Conservation (phyloP, 2,888 invertebrate genomes). For the Tenthredo distinguenda region DNA sequence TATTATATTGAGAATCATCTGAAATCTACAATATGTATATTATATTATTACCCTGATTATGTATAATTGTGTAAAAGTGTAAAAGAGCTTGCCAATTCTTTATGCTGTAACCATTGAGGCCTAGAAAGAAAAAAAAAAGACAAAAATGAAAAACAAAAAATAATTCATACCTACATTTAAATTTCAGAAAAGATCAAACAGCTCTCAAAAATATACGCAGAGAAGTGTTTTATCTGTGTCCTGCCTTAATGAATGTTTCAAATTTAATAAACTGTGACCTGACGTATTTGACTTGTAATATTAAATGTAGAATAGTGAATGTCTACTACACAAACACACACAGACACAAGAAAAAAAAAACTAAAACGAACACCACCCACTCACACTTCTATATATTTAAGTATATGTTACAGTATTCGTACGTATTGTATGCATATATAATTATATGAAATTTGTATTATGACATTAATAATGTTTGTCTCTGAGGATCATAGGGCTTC, state of each 20-base stretch:
- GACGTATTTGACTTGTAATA: slow-evolving; percentile 58
- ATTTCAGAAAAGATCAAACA: slow-evolving; percentile 22
- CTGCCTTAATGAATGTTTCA: slow-evolving; percentile 64
- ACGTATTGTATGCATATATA: slow-evolving; percentile 15
- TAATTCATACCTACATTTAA: slow-evolving; percentile 36
- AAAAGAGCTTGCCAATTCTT: slow-evolving; percentile 42
- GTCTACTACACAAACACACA: slow-evolving; percentile 23
- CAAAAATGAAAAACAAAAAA: slow-evolving; percentile 37
- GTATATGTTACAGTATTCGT: slow-evolving; percentile 12
- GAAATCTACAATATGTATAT: slow-evolving; percentile 14
- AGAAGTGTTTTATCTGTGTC: slow-evolving; percentile 50
- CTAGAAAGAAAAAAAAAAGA: slow-evolving; percentile 28
- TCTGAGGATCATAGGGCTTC: not conserved
- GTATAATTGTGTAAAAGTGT: slow-evolving; percentile 47
- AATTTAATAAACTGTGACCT: slow-evolving; percentile 67
- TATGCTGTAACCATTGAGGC: slow-evolving; percentile 46
- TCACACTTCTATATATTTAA: slow-evolving; percentile 17
- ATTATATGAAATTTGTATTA: slow-evolving; percentile 13
- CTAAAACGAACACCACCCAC: slow-evolving; percentile 4
- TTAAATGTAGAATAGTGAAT: slow-evolving; percentile 53
- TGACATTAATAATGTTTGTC: slow-evolving; percentile 11
- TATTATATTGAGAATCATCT: slow-evolving; percentile 24
- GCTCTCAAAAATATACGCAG: slow-evolving; percentile 47
- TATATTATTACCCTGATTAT: slow-evolving; percentile 7
- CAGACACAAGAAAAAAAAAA: not conserved